Evolutionary conservation across 2,888 invertebrate genomes (phyloP).

Genomic region (Oligia strigilis): DNA sequence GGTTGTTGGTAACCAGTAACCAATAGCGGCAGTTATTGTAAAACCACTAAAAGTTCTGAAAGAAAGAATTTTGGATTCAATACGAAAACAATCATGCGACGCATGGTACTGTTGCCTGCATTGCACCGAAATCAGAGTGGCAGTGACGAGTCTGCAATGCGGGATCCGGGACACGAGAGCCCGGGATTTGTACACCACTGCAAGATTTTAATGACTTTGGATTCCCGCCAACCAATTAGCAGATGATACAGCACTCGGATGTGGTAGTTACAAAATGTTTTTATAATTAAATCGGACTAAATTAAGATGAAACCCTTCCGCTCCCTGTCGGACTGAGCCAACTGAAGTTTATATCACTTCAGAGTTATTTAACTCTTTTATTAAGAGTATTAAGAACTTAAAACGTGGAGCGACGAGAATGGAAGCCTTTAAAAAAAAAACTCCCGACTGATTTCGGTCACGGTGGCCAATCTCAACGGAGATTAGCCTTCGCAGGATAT

Average conservation of each 20-base stretch:
- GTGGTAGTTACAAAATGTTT: constrained; percentile 39
- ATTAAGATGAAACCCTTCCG: constrained; percentile 54
- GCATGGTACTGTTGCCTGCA: constrained; percentile 29
- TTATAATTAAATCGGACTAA: constrained; percentile 32
- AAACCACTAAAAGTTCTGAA: neutral
- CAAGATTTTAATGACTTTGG: constrained; percentile 61
- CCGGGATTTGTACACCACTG: constrained; percentile 27
- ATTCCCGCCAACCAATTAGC: constrained; percentile 61
- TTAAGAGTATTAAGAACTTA: neutral
- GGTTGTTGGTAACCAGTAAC: neutral
- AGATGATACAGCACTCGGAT: constrained; percentile 52
- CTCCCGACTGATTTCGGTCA: too few species aligned
- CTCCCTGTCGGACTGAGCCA: neutral
- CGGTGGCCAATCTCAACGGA: too few species aligned
- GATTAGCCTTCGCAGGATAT: too few species aligned
- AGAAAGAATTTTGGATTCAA: neutral
- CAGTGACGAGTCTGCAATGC: constrained; percentile 56
- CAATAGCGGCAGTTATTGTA: neutral
- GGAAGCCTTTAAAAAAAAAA: too few species aligned
- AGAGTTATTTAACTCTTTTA: neutral
- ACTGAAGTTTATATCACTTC: neutral
- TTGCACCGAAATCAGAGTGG: constrained; percentile 34
- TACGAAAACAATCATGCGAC: constrained; percentile 17
- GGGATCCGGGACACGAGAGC: constrained; percentile 35
- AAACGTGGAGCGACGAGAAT: neutral